These are phyloP conservation scores for Microtus pennsylvanicus DNA, from an alignment of 2,113 vertebrate genomes.

Conservation along the genomic window DNA sequence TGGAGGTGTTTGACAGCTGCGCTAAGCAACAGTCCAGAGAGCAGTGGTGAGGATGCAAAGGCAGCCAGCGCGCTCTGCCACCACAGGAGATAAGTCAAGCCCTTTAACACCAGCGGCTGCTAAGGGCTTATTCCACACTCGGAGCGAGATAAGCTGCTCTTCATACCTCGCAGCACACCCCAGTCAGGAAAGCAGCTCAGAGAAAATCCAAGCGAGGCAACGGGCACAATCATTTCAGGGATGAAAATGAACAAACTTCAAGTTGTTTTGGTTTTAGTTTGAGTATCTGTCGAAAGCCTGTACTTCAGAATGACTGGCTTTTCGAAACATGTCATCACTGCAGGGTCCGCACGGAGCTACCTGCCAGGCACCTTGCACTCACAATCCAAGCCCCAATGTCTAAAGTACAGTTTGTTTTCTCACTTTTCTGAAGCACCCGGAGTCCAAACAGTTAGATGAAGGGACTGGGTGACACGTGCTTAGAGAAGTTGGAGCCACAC, in stretches of 20 bases:
- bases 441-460: neutral
- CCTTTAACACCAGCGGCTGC: slow-evolving; percentile 84
- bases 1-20: slow-evolving; percentile 86
- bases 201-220: neutral
- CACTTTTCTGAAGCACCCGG: neutral
- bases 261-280: neutral
- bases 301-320: neutral
- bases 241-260: slow-evolving; percentile 29
- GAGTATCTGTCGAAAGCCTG: neutral
- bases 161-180: slow-evolving; percentile 83
- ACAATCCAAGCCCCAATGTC: neutral
- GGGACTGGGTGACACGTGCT: rapidly evolving
- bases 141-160: slow-evolving; percentile 85
- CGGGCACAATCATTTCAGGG: slow-evolving; percentile 1
- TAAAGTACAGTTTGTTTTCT: neutral
- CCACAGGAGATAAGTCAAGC: slow-evolving; percentile 83
- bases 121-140: slow-evolving; percentile 85
- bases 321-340: neutral
- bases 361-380: neutral
- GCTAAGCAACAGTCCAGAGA: slow-evolving; percentile 72
- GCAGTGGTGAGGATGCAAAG: slow-evolving; percentile 64
- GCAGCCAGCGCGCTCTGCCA: slow-evolving; percentile 83
- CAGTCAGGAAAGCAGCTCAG: slow-evolving; percentile 71
- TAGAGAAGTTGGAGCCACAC: neutral
- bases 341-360: rapidly evolving